Percentiles rank a stretch among this genome's conserved stretches.
These are phyloP conservation scores for Archilochus colubris DNA, from an alignment of 2,113 vertebrate species.

Conservation along the genomic window DNA sequence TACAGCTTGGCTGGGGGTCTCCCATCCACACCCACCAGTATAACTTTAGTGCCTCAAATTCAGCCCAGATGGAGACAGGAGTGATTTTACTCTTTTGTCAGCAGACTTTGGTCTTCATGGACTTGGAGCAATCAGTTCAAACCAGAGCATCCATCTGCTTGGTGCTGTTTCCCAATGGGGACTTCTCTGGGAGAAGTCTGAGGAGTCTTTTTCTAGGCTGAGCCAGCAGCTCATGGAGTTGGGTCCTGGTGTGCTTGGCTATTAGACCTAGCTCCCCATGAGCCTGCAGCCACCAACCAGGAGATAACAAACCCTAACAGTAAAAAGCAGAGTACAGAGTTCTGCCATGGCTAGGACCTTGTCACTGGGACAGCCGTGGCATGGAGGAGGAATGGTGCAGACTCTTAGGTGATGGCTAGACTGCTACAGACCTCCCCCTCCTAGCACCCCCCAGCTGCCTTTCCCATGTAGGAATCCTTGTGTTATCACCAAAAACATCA, in stretches of 20 bases:
- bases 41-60: background rate
- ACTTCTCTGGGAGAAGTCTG: background rate
- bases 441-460: background rate
- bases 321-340: background rate
- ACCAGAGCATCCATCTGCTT: background rate
- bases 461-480: background rate
- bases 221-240: rapidly evolving
- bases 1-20: background rate
- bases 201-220: rapidly evolving
- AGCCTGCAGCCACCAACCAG: background rate
- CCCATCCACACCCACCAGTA: background rate
- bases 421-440: background rate
- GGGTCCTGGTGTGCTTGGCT: background rate
- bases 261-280: background rate
- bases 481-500: background rate
- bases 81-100: background rate
- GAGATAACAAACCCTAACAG: background rate
- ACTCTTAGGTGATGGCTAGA: background rate
- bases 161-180: background rate
- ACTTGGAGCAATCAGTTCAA: background rate
- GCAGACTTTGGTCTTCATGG: background rate
- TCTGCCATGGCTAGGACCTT: background rate
- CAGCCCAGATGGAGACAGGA: background rate
- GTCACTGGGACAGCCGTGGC: background rate
- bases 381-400: background rate